Percentiles rank a stretch among this genome's conserved stretches.
These are phyloP conservation scores for Netelia fuscicornis DNA, from an alignment of 2,888 invertebrate genomes.

Conservation along the genomic window DNA sequence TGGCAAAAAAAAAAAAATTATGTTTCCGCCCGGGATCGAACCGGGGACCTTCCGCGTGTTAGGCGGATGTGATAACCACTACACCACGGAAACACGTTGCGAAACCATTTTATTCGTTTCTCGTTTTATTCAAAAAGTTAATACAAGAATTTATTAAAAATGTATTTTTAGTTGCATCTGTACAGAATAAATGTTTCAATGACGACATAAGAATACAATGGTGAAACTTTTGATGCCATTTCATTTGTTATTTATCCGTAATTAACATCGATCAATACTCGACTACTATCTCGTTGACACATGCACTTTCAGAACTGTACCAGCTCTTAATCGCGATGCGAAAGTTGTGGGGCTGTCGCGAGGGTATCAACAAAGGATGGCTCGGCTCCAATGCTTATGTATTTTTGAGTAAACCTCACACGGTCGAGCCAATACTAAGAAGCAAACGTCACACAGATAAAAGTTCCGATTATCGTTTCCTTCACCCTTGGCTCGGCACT, in stretches of 20 bases:
- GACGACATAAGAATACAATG: not conserved
- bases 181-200: not conserved
- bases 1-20: conserved; percentile 71
- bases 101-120: not conserved
- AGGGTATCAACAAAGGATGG: conserved; percentile 86
- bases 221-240: not conserved
- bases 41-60: conserved; percentile 96
- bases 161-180: not conserved
- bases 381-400: conserved; percentile 85
- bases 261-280: not conserved
- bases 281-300: not conserved
- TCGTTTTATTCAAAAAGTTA: not conserved
- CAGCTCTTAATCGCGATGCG: conserved; percentile 85
- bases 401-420: conserved; percentile 85
- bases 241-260: not conserved
- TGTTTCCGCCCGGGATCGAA: conserved; percentile 96
- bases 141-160: not conserved
- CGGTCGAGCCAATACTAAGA: conserved; percentile 86
- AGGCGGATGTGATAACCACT: conserved; percentile 97
- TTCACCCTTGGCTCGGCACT: conserved; percentile 87
- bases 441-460: conserved; percentile 87
- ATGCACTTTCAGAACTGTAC: conserved; percentile 84
- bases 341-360: conserved; percentile 85
- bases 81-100: conserved; percentile 91
- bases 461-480: conserved; percentile 86